phyloP scores from a whole-genome alignment of 2,113 vertebrate species.

The Thamnaconus septentrionalis region DNA sequence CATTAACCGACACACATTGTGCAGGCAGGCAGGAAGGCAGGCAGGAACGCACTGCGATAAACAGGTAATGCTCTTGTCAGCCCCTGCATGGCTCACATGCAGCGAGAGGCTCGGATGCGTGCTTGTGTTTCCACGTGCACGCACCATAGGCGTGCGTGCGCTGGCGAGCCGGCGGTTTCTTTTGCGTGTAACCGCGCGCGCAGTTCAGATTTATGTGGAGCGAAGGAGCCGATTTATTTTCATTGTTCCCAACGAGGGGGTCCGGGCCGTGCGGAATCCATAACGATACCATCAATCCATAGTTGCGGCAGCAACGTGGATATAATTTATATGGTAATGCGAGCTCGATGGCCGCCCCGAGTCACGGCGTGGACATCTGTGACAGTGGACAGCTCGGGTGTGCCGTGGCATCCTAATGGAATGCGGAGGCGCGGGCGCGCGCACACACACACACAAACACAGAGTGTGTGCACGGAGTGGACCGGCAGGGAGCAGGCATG shows the following conservation, averaged over 20 bases:
- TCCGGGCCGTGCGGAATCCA: constrained; percentile 63
- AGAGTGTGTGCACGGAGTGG: not conserved
- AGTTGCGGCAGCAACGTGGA: constrained; percentile 68
- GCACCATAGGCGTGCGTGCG: not conserved
- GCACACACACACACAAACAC: constrained; percentile 1
- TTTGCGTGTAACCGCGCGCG: constrained; percentile 14
- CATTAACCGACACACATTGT: not conserved
- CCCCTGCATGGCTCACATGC: constrained; percentile 37
- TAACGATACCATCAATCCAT: constrained; percentile 76
- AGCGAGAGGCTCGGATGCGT: constrained; percentile 39
- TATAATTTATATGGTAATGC: constrained; percentile 83
- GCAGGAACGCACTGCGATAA: constrained; percentile 6
- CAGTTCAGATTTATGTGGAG: constrained; percentile 51
- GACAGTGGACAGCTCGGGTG: constrained; percentile 62
- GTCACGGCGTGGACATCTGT: constrained; percentile 62
- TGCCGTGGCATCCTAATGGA: constrained; percentile 60
- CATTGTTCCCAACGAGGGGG: constrained; percentile 71
- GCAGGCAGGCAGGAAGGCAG: constrained; percentile 5
- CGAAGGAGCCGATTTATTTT: constrained; percentile 68
- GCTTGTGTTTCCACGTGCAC: not conserved
- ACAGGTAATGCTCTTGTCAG: constrained; percentile 29
- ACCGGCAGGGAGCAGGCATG: constrained; percentile 27
- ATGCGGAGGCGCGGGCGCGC: constrained; percentile 7
- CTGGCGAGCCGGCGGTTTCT: constrained; percentile 6
- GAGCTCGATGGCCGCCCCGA: constrained; percentile 48